Base-by-base conservation (phyloP, 1,140 invertebrate species). In the Vanessa tameamea region DNA sequence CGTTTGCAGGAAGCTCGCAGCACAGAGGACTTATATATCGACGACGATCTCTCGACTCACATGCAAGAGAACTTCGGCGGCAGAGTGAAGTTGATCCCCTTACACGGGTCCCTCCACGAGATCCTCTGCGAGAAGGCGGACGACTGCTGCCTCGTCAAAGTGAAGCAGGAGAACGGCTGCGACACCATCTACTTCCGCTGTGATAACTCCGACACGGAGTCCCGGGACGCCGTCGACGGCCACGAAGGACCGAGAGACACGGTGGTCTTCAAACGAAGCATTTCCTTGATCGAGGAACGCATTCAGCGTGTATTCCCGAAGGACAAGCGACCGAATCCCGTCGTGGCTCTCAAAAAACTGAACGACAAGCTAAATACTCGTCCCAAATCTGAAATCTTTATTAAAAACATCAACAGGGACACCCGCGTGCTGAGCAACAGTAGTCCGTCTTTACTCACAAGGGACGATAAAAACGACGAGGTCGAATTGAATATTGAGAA, bases 11-110 rank as follows among this genome's bases (percentile, higher is more conserved):
- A 93, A 88, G 92, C 93, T 77, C 86, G 87, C 78, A 93, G 92
- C 80, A 93, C 93, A 4, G 93, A 93, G 67, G 93, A 93, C 77
- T 74, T 93, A 73, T 93, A 93, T 82, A 93, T 93, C 69, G 93
- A 93, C 77, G 93, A 93, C 80, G 93, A 93, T 31, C 70, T 93
- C 13, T 91, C 91, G 6, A 87, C 90, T 2, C 87, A 93, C 16
- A 85, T 90, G 82, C 89, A 93, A 73, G 93, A 93, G 73, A 92
- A 88, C 78, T 92, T 93, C 67, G 90, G 89, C 65, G 90, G 90
- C 7, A 84, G 82, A 64, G 86, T 92, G 72, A 87, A 88, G 57
- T 77, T 93, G 31, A 87, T 92, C 2, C 92, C 92, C 0, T 72
- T 92, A 11, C 87, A 90, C 77, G 87, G 90, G 37, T 92, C 89